These are phyloP conservation scores for Morbakka virulenta DNA, from an alignment of 30 jellyfish, hydroid and myxozoan genomes.

Conservation along the genomic window DNA sequence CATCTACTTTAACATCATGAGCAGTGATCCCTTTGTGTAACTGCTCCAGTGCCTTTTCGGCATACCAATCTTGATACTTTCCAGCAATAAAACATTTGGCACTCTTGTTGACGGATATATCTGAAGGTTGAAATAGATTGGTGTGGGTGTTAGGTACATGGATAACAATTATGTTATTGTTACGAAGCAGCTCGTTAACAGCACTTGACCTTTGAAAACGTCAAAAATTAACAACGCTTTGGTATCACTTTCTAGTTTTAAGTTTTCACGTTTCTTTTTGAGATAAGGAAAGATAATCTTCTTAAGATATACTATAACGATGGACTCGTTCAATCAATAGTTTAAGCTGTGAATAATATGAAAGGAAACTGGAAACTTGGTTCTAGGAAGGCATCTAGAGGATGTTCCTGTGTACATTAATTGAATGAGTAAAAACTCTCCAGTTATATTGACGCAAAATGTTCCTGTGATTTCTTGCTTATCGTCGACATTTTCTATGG, in stretches of 20 bases:
- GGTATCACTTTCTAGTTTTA: not conserved
- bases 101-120: slow-evolving; percentile 29
- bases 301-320: slow-evolving; percentile 5
- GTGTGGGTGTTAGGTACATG: slow-evolving; percentile 21
- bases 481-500: too few species aligned
- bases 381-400: not conserved
- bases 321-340: not conserved
- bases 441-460: not conserved
- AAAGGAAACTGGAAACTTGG: not conserved
- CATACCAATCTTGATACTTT: slow-evolving; percentile 41
- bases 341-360: not conserved
- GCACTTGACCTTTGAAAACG: slow-evolving; percentile 20
- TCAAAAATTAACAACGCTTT: slow-evolving; percentile 4
- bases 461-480: not conserved
- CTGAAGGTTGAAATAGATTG: not conserved
- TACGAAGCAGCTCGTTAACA: not conserved
- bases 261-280: not conserved
- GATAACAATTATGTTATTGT: not conserved
- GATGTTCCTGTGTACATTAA: not conserved
- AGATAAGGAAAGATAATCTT: slow-evolving; percentile 11
- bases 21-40: not conserved
- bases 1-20: slow-evolving; percentile 7
- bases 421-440: not conserved
- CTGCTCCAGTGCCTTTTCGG: slow-evolving; percentile 11
- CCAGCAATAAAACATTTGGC: slow-evolving; percentile 13